A percentile compares a stretch with the other conserved stretches of the same genome.
phyloP scores from a whole-genome alignment of 2,113 vertebrate species.

The Isurus oxyrinchus region DNA sequence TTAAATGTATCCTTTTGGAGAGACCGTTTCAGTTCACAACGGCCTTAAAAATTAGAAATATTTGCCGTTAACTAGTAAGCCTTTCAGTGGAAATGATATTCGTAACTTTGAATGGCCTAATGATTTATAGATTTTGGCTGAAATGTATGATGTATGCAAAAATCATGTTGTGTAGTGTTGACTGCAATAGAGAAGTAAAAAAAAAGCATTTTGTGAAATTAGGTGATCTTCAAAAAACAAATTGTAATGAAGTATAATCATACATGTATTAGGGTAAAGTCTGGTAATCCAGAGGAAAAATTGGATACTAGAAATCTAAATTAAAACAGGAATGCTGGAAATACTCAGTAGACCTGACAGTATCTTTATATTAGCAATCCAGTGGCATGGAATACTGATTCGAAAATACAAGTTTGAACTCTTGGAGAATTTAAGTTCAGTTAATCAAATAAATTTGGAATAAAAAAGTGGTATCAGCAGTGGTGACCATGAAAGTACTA shows the following conservation, averaged over 20 bases:
- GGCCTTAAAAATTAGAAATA: neutral
- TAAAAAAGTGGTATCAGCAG: neutral
- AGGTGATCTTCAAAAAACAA: neutral
- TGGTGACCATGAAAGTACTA: neutral
- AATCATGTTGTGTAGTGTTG: neutral
- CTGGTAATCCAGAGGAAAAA: neutral
- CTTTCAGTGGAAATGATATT: neutral
- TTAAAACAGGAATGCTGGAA: neutral
- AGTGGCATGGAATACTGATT: neutral
- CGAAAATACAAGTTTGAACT: neutral
- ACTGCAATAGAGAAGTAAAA: neutral
- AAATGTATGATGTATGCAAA: neutral
- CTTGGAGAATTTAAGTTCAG: neutral
- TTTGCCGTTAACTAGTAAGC: neutral
- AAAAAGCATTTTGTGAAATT: neutral
- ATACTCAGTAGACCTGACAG: neutral
- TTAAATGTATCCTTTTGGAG: neutral
- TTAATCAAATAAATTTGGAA: neutral
- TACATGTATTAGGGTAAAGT: neutral
- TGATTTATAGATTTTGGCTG: neutral
- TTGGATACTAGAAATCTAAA: neutral
- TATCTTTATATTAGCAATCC: neutral
- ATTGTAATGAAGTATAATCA: neutral
- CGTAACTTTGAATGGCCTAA: neutral
- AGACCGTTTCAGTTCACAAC: neutral